Percentiles rank a stretch among this genome's conserved stretches.
Conservation (phyloP, 1,140 invertebrate species). For the Drosophila elegans region DNA sequence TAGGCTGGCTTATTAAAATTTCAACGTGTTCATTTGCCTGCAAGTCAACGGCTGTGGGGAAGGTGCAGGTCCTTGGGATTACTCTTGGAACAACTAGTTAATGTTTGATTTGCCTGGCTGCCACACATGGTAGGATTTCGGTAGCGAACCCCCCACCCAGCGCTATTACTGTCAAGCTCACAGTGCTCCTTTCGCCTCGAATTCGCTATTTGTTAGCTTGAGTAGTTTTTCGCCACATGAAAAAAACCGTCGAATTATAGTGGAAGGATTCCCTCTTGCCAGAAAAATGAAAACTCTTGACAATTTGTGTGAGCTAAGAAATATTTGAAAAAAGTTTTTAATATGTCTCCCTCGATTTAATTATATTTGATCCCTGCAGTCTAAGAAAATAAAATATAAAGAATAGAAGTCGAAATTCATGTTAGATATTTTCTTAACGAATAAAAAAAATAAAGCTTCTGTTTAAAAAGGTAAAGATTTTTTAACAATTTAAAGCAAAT, state of each 20-base stretch:
- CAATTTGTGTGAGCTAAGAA: background rate
- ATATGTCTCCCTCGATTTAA: background rate
- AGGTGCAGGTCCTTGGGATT: conserved; percentile 37
- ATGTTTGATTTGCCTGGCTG: conserved; percentile 72
- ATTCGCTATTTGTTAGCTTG: conserved; percentile 29
- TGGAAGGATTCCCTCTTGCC: background rate
- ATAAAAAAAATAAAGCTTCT: no score
- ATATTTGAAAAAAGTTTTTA: conserved; percentile 10
- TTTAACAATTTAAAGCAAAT: no score
- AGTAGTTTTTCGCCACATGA: conserved; percentile 46
- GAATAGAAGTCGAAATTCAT: background rate
- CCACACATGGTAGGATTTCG: conserved; percentile 64
- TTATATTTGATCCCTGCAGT: no score
- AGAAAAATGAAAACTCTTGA: conserved; percentile 14
- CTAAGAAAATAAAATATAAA: background rate
- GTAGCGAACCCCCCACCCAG: background rate
- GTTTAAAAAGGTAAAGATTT: no score
- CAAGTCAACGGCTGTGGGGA: conserved; percentile 37
- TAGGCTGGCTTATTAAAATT: conserved; percentile 82
- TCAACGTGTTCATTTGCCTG: conserved; percentile 79
- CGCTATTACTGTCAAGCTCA: conserved; percentile 1
- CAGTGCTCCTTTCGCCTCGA: background rate
- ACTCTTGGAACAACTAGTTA: conserved; percentile 73
- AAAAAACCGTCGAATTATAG: conserved; percentile 15
- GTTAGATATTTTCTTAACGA: no score